These are phyloP conservation scores for Scolanthus callimorphus DNA, from an alignment of 92 coral and sea anemone genomes.

Conservation along the genomic window DNA sequence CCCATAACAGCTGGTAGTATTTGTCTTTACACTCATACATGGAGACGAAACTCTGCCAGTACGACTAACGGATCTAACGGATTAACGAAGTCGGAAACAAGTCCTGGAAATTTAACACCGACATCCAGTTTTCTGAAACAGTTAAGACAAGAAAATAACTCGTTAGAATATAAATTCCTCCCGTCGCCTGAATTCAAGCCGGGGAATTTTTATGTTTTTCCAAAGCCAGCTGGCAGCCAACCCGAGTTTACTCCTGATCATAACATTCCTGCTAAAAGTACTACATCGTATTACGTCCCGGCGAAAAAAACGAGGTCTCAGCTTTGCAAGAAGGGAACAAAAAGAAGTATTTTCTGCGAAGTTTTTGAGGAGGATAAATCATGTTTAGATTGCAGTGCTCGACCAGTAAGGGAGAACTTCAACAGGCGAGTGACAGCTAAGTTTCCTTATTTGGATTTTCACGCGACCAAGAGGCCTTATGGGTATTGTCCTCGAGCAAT, in stretches of 20 bases:
- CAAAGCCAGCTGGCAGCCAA: neutral
- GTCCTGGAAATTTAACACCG: too few species aligned
- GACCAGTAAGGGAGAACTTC: slow-evolving; percentile 35
- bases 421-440: slow-evolving; percentile 37
- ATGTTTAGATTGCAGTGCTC: slow-evolving; percentile 69
- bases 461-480: slow-evolving; percentile 54
- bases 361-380: slow-evolving; percentile 49
- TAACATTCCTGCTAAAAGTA: neutral
- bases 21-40: neutral
- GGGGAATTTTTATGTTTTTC: neutral
- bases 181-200: neutral
- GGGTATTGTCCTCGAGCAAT: slow-evolving; percentile 73
- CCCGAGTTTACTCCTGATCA: neutral
- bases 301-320: too few species aligned
- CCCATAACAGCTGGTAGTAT: neutral
- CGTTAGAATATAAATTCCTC: neutral
- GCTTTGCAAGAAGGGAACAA: neutral
- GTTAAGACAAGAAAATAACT: neutral
- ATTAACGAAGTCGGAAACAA: too few species aligned
- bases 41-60: neutral
- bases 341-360: slow-evolving; percentile 60
- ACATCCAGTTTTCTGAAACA: neutral
- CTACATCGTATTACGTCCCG: neutral
- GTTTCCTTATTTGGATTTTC: slow-evolving; percentile 63
- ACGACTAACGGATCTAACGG: neutral